Evolutionary conservation across 2,888 invertebrate genomes (phyloP).

Genomic region (Epistrophe eligans): DNA sequence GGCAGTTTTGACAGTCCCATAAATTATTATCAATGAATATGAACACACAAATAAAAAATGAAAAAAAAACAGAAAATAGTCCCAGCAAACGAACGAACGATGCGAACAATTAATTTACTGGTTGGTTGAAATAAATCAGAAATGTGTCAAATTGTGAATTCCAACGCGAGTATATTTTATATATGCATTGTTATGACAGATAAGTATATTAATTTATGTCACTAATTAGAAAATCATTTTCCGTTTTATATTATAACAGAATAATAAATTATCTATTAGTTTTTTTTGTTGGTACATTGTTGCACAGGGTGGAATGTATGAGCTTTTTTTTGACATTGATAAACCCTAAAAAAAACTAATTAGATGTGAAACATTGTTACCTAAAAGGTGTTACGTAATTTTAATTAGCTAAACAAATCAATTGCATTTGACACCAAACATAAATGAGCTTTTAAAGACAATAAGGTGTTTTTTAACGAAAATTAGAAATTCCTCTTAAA

Average conservation of each 20-base stretch:
- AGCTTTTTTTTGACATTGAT: background rate
- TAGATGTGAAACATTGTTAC: slow-evolving; percentile 11
- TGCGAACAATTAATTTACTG: slow-evolving; percentile 71
- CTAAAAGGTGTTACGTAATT: slow-evolving; percentile 9
- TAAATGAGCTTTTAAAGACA: background rate
- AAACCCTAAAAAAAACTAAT: slow-evolving; percentile 23
- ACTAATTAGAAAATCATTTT: slow-evolving; percentile 63
- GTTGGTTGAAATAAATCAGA: slow-evolving; percentile 70
- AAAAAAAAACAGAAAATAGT: slow-evolving; percentile 9
- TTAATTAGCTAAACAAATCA: slow-evolving; percentile 11
- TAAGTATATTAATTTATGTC: slow-evolving; percentile 64
- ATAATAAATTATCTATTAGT: background rate
- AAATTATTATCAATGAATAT: slow-evolving; percentile 67
- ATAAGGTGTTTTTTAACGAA: background rate
- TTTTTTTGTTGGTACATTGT: background rate
- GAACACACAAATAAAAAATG: background rate
- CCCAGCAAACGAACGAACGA: slow-evolving; percentile 34
- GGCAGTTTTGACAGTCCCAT: slow-evolving; percentile 71
- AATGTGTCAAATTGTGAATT: slow-evolving; percentile 57
- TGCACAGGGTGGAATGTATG: background rate
- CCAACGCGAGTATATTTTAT: slow-evolving; percentile 20
- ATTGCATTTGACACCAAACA: slow-evolving; percentile 23
- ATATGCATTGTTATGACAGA: slow-evolving; percentile 62
- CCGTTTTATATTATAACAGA: slow-evolving; percentile 4
- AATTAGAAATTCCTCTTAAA: slow-evolving; percentile 2